These are phyloP conservation scores for Melanerpes aurifrons DNA, from an alignment of 2,113 vertebrate species.

Conservation along the genomic window DNA sequence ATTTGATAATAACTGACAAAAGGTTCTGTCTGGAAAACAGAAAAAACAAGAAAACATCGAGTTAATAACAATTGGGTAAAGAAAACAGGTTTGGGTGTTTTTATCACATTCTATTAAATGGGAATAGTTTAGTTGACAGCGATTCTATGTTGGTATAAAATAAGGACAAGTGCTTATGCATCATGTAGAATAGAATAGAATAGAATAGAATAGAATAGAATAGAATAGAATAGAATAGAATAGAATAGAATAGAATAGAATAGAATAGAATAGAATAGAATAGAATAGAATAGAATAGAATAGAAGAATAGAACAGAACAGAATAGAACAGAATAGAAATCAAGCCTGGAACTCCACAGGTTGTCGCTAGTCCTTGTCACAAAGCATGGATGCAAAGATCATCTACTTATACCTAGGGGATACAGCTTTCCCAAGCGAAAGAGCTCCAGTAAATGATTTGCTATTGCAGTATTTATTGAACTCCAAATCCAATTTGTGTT, in stretches of 20 bases:
- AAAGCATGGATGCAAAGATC: neutral
- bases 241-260: too few species aligned
- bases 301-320: too few species aligned
- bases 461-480: neutral
- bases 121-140: neutral
- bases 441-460: neutral
- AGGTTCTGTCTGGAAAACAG: constrained; percentile 23
- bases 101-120: neutral
- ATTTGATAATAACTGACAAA: constrained; percentile 13
- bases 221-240: too few species aligned
- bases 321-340: too few species aligned
- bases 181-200: neutral
- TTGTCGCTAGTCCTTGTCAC: neutral
- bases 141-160: neutral
- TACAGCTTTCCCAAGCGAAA: neutral
- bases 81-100: neutral
- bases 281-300: too few species aligned
- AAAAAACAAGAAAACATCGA: neutral
- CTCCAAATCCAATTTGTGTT: neutral
- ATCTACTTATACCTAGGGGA: neutral
- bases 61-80: neutral
- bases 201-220: too few species aligned
- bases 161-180: neutral
- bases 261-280: too few species aligned
- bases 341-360: accelerated